Percentiles rank a stretch among this genome's conserved stretches.
These are phyloP conservation scores for Lutjanus erythropterus DNA, from an alignment of 2,113 vertebrate species.

Conservation along the genomic window DNA sequence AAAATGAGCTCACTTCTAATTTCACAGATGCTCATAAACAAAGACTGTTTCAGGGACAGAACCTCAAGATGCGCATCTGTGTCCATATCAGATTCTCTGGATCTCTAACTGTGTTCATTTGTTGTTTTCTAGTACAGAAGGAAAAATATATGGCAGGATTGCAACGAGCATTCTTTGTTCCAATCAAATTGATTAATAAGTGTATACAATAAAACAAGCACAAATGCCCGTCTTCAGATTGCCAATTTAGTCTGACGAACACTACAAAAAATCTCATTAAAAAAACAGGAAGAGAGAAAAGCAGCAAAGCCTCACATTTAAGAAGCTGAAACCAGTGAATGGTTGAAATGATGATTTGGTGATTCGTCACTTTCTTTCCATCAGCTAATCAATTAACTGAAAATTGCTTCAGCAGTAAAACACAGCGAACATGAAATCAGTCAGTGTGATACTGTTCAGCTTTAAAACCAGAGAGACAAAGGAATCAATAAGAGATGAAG, in stretches of 20 bases:
- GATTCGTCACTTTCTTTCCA: slow-evolving; percentile 13
- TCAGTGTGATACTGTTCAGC: slow-evolving; percentile 9
- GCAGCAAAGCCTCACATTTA: background rate
- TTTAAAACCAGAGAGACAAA: slow-evolving; percentile 21
- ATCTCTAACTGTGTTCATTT: background rate
- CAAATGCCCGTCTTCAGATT: background rate
- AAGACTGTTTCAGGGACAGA: background rate
- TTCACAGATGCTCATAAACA: background rate
- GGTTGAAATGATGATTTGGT: background rate
- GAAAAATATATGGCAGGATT: no score
- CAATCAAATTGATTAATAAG: background rate
- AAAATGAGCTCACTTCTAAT: background rate
- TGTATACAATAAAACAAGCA: background rate
- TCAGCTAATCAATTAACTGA: background rate
- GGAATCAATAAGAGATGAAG: slow-evolving; percentile 31
- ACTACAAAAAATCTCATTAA: background rate
- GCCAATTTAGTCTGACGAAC: background rate
- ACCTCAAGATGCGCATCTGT: background rate
- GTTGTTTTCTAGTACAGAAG: background rate
- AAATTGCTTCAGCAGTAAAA: slow-evolving; percentile 14
- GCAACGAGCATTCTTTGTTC: background rate
- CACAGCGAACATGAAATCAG: background rate
- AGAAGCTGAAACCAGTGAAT: background rate
- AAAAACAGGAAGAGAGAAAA: background rate
- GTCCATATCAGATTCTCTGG: background rate